Evolutionary conservation across 2,888 invertebrate genomes (phyloP).

Genomic region (Amphipoea lucens): DNA sequence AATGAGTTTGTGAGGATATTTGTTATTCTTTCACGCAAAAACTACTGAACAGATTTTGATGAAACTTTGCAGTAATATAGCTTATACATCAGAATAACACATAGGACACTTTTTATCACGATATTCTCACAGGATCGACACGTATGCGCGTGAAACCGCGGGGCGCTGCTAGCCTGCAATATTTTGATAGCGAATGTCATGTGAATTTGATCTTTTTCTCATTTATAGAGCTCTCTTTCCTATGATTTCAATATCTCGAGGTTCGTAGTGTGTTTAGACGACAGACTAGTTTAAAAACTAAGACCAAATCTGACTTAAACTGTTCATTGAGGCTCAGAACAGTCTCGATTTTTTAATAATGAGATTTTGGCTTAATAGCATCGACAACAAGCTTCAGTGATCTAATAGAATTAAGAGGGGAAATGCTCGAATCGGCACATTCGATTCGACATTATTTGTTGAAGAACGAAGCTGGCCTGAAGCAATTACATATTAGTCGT

Average conservation of each 20-base stretch:
- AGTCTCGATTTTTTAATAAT: neutral
- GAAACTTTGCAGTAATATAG: too few relatives aligned
- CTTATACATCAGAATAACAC: too few relatives aligned
- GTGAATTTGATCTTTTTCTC: neutral
- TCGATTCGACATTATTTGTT: neutral
- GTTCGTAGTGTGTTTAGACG: neutral
- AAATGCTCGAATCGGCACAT: neutral
- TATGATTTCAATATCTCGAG: neutral
- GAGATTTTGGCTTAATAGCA: neutral
- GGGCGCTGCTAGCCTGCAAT: too few relatives aligned
- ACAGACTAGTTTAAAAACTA: neutral
- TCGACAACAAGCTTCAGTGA: neutral
- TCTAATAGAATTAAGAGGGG: neutral
- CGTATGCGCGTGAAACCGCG: too few relatives aligned
- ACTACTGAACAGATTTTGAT: too few relatives aligned
- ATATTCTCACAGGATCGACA: too few relatives aligned
- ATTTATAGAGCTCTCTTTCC: neutral
- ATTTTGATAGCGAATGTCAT: too few relatives aligned
- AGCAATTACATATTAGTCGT: too few relatives aligned
- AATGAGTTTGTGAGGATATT: too few relatives aligned
- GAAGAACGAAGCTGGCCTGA: neutral
- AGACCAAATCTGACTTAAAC: neutral
- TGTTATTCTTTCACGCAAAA: too few relatives aligned
- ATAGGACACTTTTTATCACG: too few relatives aligned
- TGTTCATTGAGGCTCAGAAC: neutral